Evolutionary conservation across 2,113 vertebrate genomes (phyloP).

Genomic region (Platichthys flesus): DNA sequence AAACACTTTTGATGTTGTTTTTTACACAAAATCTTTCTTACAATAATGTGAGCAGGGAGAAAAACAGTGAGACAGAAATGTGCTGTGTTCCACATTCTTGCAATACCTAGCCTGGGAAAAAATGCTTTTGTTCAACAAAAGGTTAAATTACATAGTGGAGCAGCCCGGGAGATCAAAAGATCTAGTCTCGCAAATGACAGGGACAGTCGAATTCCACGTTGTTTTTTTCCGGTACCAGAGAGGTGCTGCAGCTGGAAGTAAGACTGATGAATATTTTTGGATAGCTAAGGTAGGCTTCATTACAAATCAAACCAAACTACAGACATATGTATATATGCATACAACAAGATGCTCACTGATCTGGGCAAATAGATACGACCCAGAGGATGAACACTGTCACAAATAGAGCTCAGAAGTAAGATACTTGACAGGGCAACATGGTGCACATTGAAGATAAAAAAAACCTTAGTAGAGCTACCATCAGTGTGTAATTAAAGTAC

Average conservation of each 20-base stretch:
- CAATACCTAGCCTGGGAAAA: slow-evolving; percentile 69
- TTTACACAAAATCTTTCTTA: slow-evolving; percentile 32
- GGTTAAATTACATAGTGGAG: slow-evolving; percentile 34
- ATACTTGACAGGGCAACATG: no score
- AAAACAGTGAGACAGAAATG: slow-evolving; percentile 68
- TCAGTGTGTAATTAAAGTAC: no score
- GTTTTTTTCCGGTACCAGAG: no score
- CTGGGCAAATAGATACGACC: no score
- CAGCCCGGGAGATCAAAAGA: slow-evolving; percentile 16
- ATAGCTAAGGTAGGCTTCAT: background rate
- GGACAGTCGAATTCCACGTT: slow-evolving; percentile 19
- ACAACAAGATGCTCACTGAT: background rate
- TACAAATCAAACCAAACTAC: background rate
- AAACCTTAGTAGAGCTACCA: no score
- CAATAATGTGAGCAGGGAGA: slow-evolving; percentile 43
- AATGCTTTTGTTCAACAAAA: slow-evolving; percentile 64
- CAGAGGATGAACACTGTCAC: no score
- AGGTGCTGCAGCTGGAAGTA: no score
- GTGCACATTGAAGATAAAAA: no score
- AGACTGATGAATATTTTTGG: background rate
- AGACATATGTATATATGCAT: no score
- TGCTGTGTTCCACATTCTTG: slow-evolving; percentile 75
- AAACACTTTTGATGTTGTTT: slow-evolving; percentile 8
- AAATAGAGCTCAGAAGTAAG: no score
- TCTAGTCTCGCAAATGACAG: background rate